Percentiles rank a stretch among this genome's conserved stretches.
Conservation (phyloP, 2,113 vertebrate genomes). For the Hyperopisus bebe region DNA sequence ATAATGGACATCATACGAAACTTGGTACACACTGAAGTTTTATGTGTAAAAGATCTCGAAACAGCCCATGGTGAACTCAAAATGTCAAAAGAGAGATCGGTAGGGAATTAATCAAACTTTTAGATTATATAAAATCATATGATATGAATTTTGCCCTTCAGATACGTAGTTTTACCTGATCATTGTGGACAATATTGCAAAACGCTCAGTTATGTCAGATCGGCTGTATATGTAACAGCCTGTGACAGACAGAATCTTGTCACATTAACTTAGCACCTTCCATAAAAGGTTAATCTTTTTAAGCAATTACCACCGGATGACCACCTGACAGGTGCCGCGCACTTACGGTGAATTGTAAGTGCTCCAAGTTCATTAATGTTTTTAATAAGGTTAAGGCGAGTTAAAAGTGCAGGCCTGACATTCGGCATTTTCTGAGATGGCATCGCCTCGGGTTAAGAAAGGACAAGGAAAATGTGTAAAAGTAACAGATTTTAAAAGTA, state of each 20-base stretch:
- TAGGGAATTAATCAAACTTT: not conserved
- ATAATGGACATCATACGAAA: not conserved
- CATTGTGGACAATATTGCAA: not conserved
- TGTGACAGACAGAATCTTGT: not conserved
- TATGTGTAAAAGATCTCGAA: not conserved
- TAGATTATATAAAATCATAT: not conserved
- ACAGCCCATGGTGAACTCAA: not conserved
- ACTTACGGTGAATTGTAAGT: not conserved
- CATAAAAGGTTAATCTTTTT: constrained; percentile 16
- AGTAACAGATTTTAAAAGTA: not conserved
- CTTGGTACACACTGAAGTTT: too few species aligned
- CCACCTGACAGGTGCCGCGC: not conserved
- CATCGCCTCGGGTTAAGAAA: not conserved
- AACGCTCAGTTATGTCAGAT: not conserved
- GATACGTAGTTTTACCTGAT: not conserved
- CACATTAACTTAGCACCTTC: not conserved
- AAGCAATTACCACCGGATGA: not conserved
- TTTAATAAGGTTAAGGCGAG: constrained; percentile 11
- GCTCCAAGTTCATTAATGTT: not conserved
- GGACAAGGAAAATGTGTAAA: not conserved
- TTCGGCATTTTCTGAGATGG: not conserved
- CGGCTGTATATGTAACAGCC: not conserved
- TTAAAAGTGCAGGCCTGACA: constrained; percentile 12
- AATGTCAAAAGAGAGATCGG: not conserved
- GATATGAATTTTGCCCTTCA: not conserved